Evolutionary conservation across 2,888 invertebrate genomes (phyloP).

Genomic region (Leptopilina myrica): DNA sequence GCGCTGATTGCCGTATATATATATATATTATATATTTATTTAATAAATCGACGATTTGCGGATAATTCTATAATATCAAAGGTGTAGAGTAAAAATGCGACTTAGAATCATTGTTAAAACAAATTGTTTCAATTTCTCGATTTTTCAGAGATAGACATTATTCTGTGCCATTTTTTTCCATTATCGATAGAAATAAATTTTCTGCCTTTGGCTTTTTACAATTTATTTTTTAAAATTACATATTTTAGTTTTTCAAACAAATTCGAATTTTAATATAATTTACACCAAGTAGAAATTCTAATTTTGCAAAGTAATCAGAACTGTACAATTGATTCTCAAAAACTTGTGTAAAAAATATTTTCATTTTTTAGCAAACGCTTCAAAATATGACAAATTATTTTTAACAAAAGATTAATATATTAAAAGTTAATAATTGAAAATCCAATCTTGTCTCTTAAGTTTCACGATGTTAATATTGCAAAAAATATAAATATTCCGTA

Average conservation of each 20-base stretch:
- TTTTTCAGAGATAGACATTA: neutral
- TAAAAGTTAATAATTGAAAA: conserved; percentile 15
- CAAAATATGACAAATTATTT: neutral
- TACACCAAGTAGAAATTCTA: too few relatives aligned
- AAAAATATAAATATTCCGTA: conserved; percentile 27
- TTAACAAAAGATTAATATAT: neutral
- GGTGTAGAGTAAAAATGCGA: conserved; percentile 31
- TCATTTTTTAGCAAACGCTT: neutral
- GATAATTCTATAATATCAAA: conserved; percentile 24
- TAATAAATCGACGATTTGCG: conserved; percentile 31
- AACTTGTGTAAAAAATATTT: too few relatives aligned
- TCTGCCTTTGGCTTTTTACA: neutral
- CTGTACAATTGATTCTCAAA: too few relatives aligned
- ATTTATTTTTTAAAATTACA: neutral
- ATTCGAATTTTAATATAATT: too few relatives aligned
- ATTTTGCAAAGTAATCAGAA: too few relatives aligned
- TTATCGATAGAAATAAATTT: too few relatives aligned
- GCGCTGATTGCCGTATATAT: conserved; percentile 29
- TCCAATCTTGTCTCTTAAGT: conserved; percentile 20
- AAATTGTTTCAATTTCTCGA: neutral
- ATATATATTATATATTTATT: conserved; percentile 26
- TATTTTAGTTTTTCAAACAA: too few relatives aligned
- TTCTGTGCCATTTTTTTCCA: neutral
- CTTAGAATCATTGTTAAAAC: conserved; percentile 29
- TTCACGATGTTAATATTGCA: conserved; percentile 32